Conservation (phyloP, 2,113 vertebrate genomes). For the Saccopteryx bilineata region DNA sequence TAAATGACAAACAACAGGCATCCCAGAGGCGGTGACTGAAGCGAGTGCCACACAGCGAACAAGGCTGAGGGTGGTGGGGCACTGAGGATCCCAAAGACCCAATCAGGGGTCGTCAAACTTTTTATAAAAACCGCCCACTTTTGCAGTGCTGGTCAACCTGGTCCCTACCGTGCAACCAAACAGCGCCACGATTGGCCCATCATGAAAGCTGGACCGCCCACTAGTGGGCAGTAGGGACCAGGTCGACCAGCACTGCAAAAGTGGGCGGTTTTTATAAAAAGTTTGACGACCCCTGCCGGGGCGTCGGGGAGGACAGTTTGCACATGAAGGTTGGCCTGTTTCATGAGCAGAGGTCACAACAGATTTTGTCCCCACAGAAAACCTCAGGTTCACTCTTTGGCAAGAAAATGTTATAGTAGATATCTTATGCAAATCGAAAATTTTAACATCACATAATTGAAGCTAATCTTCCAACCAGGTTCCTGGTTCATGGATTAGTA, state of each 20-base stretch:
- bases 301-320: background rate
- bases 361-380: background rate
- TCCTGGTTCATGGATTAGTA: background rate
- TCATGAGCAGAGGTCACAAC: background rate
- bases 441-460: background rate
- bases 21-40: background rate
- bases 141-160: too few species aligned
- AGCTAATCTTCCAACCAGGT: background rate
- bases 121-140: too few species aligned
- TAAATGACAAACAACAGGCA: conserved; percentile 3
- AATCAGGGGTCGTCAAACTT: too few species aligned
- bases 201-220: too few species aligned
- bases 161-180: too few species aligned
- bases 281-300: too few species aligned
- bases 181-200: too few species aligned
- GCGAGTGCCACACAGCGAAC: conserved; percentile 1
- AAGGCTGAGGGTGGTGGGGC: background rate
- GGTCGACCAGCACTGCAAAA: too few species aligned
- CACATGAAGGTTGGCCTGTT: background rate
- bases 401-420: conserved; percentile 6
- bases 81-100: background rate
- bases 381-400: background rate
- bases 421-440: background rate
- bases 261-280: too few species aligned
- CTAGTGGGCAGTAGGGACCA: too few species aligned